Conservation (phyloP, 2,888 invertebrate species). For the Oxystoma pomonae region DNA sequence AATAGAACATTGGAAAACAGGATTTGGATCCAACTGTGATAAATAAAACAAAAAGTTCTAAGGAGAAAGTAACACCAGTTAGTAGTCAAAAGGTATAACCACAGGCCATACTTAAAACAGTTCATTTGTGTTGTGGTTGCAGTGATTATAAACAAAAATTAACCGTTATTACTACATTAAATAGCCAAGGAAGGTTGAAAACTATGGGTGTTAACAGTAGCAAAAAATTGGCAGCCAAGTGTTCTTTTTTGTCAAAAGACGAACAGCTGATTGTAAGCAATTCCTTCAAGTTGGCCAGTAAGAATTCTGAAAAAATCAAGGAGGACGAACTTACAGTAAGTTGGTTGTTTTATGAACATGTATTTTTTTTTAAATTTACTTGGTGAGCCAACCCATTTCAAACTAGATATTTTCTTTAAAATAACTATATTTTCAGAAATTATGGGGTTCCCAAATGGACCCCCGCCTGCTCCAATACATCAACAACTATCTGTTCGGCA, state of each 20-base stretch:
- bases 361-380: slow-evolving; percentile 8
- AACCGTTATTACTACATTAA: too few species aligned
- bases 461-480: slow-evolving; percentile 63
- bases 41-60: too few species aligned
- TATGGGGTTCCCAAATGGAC: slow-evolving; percentile 67
- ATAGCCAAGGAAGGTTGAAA: too few species aligned
- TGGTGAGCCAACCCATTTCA: neutral
- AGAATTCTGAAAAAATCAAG: slow-evolving; percentile 60
- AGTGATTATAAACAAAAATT: too few species aligned
- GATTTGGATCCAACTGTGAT: too few species aligned
- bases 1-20: too few species aligned
- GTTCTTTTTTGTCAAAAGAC: slow-evolving; percentile 59
- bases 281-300: slow-evolving; percentile 59
- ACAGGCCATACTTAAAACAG: too few species aligned
- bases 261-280: slow-evolving; percentile 61
- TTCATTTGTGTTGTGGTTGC: too few species aligned
- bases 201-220: slow-evolving; percentile 55
- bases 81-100: too few species aligned
- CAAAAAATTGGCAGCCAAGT: slow-evolving; percentile 62
- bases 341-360: slow-evolving; percentile 2
- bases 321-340: slow-evolving; percentile 64
- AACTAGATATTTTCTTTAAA: neutral
- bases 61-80: too few species aligned
- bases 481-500: slow-evolving; percentile 63
- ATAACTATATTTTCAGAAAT: slow-evolving; percentile 50